These are phyloP conservation scores for Hiodon tergisus DNA, from an alignment of 2,113 vertebrate species.

Conservation along the genomic window DNA sequence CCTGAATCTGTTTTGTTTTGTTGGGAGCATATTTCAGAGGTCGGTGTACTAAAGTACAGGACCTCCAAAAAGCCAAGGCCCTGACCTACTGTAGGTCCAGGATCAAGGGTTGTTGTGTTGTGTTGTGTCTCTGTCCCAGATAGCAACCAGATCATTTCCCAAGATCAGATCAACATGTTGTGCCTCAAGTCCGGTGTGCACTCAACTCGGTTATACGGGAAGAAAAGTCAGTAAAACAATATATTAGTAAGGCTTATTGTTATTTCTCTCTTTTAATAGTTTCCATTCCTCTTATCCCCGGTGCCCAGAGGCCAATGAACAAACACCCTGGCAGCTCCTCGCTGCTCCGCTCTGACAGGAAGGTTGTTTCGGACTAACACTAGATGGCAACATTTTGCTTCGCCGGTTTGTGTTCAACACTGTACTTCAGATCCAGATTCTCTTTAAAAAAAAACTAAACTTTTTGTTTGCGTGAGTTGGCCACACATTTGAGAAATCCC, in stretches of 20 bases:
- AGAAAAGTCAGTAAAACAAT: slow-evolving; percentile 48
- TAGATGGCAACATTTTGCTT: slow-evolving; percentile 73
- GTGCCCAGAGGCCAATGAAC: slow-evolving; percentile 26
- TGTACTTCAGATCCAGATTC: slow-evolving; percentile 12
- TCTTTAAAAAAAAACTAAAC: background rate
- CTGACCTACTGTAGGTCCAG: background rate
- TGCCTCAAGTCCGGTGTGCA: slow-evolving; percentile 34
- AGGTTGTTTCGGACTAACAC: slow-evolving; percentile 51
- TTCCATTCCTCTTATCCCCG: slow-evolving; percentile 37
- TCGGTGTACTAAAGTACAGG: background rate
- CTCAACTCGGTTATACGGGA: slow-evolving; percentile 42
- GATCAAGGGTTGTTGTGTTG: slow-evolving; percentile 9
- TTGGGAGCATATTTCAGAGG: background rate
- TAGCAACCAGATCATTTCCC: slow-evolving; percentile 33
- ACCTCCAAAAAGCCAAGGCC: background rate
- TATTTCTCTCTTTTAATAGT: slow-evolving; percentile 49
- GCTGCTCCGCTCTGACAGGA: slow-evolving; percentile 1
- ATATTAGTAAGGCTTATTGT: slow-evolving; percentile 48
- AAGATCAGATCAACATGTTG: slow-evolving; percentile 40
- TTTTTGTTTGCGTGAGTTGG: too few relatives aligned
- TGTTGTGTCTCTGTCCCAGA: slow-evolving; percentile 29
- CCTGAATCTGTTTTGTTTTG: too few relatives aligned
- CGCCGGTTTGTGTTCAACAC: slow-evolving; percentile 9
- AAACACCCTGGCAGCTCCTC: slow-evolving; percentile 30
- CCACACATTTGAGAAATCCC: too few relatives aligned